Base-by-base conservation (phyloP, 2,113 vertebrate species). In the Orycteropus afer region DNA sequence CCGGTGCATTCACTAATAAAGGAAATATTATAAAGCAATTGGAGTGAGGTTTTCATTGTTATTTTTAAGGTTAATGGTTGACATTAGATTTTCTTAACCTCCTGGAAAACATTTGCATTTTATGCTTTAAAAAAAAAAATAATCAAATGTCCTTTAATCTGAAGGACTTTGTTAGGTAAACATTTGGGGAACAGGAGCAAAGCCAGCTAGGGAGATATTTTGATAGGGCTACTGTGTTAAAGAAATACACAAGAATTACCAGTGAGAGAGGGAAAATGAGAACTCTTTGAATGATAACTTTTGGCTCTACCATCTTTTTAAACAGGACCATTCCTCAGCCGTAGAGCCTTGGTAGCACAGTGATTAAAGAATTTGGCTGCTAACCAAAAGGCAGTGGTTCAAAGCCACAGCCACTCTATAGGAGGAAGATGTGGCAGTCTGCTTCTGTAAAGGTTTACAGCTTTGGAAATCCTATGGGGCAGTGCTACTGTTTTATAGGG, bases 11-110 rank as follows among this genome's bases (percentile, higher is more conserved):
- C 69, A 79, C 71, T 91, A 80, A 76, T 76, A 59, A 86, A 93
- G 42, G 88, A 93, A 95, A 73, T 59, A 81, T 89, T 93, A 80
- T 74, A 80, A 91, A 57, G n/a, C 77, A 7, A 89, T 81, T 89
- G 57, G 8, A 89, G 34, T 37, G 18, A 65, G 3, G 22, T 69
- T 40, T 81, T 95, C 78, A 61, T 82, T 95, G 17, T 93, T 83
- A 76, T 84, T 92, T 89, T 96, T 93, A 89, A 94, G 73, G 84
- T 87, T 95, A 93, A 89, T 65, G 71, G 45, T 94, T 94, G 86
- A 69, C 37, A 32, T 90, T 71, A 42, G 2, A n/a, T 82, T 77
- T 93, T 74, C 29, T n/a, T 84, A 89, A 79, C 45, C 40, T 81
- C 34, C 79, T n/a, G 45, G 37, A 63, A 76, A 77, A 45, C 34